Evolutionary conservation across 1,140 invertebrate species (phyloP).

Genomic region (Drosophila bifasciata): DNA sequence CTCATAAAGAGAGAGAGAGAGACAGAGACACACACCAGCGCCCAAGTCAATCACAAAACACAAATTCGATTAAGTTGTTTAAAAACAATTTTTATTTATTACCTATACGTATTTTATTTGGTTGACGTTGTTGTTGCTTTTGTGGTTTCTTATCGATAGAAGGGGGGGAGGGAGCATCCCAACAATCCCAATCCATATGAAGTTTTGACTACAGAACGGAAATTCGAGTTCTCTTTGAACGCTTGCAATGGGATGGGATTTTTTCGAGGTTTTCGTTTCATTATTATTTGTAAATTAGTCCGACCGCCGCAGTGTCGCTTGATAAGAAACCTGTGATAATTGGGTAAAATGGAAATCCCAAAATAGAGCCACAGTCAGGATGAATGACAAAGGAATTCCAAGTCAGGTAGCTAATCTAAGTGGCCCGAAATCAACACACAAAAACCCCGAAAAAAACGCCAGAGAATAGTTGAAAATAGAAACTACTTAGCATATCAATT

Average conservation of each 20-base stretch:
- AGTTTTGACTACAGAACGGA: conserved; percentile 65
- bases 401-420: conserved; percentile 70
- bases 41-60: conserved; percentile 73
- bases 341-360: conserved; percentile 27
- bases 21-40: no score
- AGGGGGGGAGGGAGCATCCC: neutral
- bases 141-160: conserved; percentile 49
- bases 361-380: conserved; percentile 19
- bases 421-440: conserved; percentile 3
- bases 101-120: conserved; percentile 60
- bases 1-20: no score
- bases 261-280: conserved; percentile 18
- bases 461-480: conserved; percentile 18
- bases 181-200: neutral
- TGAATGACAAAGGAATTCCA: conserved; percentile 46
- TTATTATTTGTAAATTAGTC: conserved; percentile 68
- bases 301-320: conserved; percentile 47
- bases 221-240: conserved; percentile 43
- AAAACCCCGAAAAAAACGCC: neutral
- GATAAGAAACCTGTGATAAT: conserved; percentile 80
- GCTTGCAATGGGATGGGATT: neutral
- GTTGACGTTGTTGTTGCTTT: conserved; percentile 42
- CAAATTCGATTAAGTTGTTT: conserved; percentile 82
- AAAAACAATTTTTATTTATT: conserved; percentile 83
- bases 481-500: conserved; percentile 79